Evolutionary conservation across 2,113 vertebrate genomes (phyloP).

Genomic region (Syngnathus typhle): DNA sequence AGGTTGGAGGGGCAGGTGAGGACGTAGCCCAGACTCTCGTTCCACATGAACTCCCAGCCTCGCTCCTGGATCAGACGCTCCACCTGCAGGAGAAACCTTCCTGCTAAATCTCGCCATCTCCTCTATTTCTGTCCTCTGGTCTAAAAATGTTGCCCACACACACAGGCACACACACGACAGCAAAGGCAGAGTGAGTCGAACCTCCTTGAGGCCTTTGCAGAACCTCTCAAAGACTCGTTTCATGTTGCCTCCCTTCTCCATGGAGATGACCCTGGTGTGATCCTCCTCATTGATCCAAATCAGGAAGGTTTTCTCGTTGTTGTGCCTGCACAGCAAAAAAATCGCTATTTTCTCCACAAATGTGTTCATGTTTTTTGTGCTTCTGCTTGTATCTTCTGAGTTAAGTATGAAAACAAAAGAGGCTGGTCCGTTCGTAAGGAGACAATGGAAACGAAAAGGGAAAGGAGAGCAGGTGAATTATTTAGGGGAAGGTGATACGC

Average conservation of each 20-base stretch:
- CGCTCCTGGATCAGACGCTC: slow-evolving; percentile 70
- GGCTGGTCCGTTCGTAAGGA: too few species aligned
- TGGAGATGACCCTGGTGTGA: slow-evolving; percentile 75
- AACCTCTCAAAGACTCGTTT: slow-evolving; percentile 93
- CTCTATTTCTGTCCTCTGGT: not conserved
- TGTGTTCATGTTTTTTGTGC: too few species aligned
- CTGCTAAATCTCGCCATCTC: not conserved
- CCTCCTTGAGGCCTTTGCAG: slow-evolving; percentile 88
- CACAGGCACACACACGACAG: too few species aligned
- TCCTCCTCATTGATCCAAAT: slow-evolving; percentile 75
- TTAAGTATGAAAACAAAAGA: too few species aligned
- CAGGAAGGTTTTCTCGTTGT: slow-evolving; percentile 72
- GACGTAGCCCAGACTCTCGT: slow-evolving; percentile 68
- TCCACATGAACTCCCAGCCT: slow-evolving; percentile 78
- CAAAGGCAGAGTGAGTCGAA: slow-evolving; percentile 14
- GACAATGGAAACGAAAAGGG: too few species aligned
- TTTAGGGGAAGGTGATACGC: too few species aligned
- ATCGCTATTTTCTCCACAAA: not conserved
- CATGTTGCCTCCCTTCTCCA: slow-evolving; percentile 90
- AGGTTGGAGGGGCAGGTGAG: slow-evolving; percentile 74
- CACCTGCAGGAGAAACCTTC: slow-evolving; percentile 50
- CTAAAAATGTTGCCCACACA: not conserved
- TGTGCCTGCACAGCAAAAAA: slow-evolving; percentile 62
- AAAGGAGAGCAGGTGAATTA: too few species aligned
- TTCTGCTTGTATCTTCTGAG: too few species aligned